Evolutionary conservation across 2,113 vertebrate species (phyloP).

Genomic region (Cervus canadensis): DNA sequence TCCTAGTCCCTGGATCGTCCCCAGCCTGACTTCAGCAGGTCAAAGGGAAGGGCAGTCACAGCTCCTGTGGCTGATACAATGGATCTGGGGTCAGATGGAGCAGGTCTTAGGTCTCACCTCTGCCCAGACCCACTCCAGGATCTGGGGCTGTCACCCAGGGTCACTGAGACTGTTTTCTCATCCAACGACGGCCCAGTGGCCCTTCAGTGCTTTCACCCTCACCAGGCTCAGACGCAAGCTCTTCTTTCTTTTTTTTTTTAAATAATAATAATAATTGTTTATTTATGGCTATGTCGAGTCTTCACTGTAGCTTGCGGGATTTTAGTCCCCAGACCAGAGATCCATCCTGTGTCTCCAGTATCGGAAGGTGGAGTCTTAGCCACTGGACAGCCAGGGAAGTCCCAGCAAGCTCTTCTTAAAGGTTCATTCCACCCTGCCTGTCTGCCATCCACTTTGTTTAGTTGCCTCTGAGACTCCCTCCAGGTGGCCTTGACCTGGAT

Average conservation of each 20-base stretch:
- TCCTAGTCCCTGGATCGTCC: not conserved
- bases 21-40: not conserved
- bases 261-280: not conserved
- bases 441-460: accelerated
- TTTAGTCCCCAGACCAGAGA: not conserved
- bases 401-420: not conserved
- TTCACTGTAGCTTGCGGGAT: accelerated
- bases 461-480: not conserved
- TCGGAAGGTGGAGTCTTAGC: not conserved
- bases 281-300: not conserved
- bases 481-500: no score
- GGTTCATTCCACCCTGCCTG: accelerated
- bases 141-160: not conserved
- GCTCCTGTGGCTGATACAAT: accelerated
- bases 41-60: not conserved
- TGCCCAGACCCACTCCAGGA: no score
- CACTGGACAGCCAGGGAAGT: not conserved
- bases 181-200: accelerated
- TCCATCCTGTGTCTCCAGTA: accelerated
- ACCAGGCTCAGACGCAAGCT: not conserved
- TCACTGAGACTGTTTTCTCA: not conserved
- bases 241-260: not conserved
- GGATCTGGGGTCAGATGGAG: not conserved
- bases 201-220: not conserved
- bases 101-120: not conserved